Evolutionary conservation across 1,140 invertebrate species (phyloP), one percentile per base, ranked within the genome.

Genomic region (Copidosoma floridanum): DNA sequence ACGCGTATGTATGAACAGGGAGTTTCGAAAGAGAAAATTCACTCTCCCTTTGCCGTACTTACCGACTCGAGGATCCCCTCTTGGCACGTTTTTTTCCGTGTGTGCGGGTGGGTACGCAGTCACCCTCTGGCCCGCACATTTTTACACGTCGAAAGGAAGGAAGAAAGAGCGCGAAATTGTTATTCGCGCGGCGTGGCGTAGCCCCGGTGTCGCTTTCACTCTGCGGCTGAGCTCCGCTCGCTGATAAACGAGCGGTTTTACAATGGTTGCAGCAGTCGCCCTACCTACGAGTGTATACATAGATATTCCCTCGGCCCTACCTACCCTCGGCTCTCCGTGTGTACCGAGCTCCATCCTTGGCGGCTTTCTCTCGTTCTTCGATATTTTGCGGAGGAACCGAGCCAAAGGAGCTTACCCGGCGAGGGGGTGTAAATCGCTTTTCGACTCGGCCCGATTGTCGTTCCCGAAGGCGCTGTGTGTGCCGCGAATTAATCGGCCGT

Each of bases 211-310:
- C 77, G 75, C 75, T 79, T 79, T 79, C 75, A 78, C 75, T 77
- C 68, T 32, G 70, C 70, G 72, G 77, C 69, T 6, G 70, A 74
- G 71, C 77, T n/a, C n/a, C 72, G 73, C 71, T 76, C 72, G 73
- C 76, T 79, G 77, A 79, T 78, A 78, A 79, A 79, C 75, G 77
- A 79, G 75, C 77, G 74, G 72, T 75, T 77, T 76, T 66, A 54
- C 65, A 23, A 16, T 10, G 1, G 24, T 26, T 2, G 46, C 57
- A 54, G 61, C 59, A 50, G 68, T 75, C 72, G 70, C 73, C 70
- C 71, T 69, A 70, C 64, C 64, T 57, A 26, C 61, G 64, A 58
- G 63, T n/a, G n/a, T n/a, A n/a, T n/a, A n/a, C n/a, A n/a, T n/a
- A n/a, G n/a, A n/a, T n/a, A n/a, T n/a, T n/a, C n/a, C n/a, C n/a